Evolutionary conservation across 2,797 vertebrate species (phyloP).

Genomic region (Helostoma temminkii): DNA sequence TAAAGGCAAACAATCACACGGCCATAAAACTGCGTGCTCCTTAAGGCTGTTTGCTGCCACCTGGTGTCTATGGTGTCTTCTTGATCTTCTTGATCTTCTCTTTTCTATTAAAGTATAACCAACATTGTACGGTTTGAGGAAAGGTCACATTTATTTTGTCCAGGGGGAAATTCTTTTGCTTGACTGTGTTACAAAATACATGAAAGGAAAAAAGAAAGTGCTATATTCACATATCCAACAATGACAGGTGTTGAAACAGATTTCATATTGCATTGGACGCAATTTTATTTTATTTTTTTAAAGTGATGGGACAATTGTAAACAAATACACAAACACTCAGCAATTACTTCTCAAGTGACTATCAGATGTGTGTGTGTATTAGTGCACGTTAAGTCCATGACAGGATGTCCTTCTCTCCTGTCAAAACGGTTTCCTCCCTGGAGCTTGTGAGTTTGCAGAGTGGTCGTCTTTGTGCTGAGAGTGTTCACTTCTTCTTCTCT

Average conservation of each 20-base stretch:
- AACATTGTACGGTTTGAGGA: conserved; percentile 40
- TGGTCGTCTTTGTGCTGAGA: conserved; percentile 3
- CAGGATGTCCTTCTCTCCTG: conserved; percentile 48
- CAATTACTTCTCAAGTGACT: conserved; percentile 19
- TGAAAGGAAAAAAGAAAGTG: conserved; percentile 52
- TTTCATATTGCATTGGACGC: conserved; percentile 47
- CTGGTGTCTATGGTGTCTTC: conserved; percentile 45
- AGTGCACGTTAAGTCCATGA: conserved; percentile 40
- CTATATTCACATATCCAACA: conserved; percentile 63
- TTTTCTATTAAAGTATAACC: conserved; percentile 29
- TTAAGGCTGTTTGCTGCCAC: conserved; percentile 60
- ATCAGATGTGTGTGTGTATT: conserved; percentile 19
- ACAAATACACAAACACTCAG: conserved; percentile 52
- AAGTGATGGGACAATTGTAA: conserved; percentile 29
- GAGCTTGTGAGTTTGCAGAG: conserved; percentile 32
- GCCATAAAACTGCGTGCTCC: too few species aligned
- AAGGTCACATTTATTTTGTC: conserved; percentile 81
- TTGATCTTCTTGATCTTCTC: conserved; percentile 1
- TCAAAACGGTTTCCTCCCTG: conserved; percentile 52
- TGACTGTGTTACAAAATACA: conserved; percentile 77
- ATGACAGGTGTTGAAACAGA: conserved; percentile 32
- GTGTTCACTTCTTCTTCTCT: conserved; percentile 76
- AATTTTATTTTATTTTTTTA: conserved; percentile 21
- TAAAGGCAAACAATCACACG: not conserved
- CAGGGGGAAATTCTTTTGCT: conserved; percentile 55